phyloP scores from a whole-genome alignment of 2,113 vertebrate species.

The Hucho hucho region DNA sequence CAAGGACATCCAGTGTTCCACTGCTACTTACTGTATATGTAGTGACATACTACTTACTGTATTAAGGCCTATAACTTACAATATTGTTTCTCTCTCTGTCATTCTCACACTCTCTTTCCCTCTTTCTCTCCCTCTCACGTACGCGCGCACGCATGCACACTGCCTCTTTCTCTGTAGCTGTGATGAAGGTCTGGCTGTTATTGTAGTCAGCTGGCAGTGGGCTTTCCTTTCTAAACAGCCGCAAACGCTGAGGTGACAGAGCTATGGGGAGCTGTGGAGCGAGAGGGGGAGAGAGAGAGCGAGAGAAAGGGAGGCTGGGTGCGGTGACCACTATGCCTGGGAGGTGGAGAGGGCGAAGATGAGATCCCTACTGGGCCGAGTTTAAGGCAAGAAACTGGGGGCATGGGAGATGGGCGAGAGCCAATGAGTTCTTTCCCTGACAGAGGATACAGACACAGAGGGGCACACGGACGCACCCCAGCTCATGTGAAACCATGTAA shows the following conservation, averaged over 20 bases:
- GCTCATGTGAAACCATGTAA: not conserved
- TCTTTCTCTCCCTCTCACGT: too few relatives aligned
- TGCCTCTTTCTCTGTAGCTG: slow-evolving; percentile 15
- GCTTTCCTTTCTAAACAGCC: slow-evolving; percentile 70
- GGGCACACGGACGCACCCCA: not conserved
- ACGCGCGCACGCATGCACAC: too few relatives aligned
- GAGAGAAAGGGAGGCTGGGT: slow-evolving; percentile 38
- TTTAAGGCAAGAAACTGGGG: slow-evolving; percentile 50
- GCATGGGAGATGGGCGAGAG: slow-evolving; percentile 43
- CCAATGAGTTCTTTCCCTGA: slow-evolving; percentile 31
- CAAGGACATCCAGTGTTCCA: not conserved
- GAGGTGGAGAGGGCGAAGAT: not conserved
- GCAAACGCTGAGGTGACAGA: slow-evolving; percentile 71
- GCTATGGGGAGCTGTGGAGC: slow-evolving; percentile 58
- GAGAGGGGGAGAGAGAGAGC: slow-evolving; percentile 34
- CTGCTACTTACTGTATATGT: not conserved
- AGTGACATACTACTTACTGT: too few relatives aligned
- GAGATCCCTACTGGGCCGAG: not conserved
- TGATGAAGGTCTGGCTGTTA: slow-evolving; percentile 60
- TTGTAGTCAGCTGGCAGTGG: slow-evolving; percentile 66
- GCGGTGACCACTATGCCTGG: slow-evolving; percentile 59
- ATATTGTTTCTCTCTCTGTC: too few relatives aligned
- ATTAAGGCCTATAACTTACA: too few relatives aligned
- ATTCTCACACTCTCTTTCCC: too few relatives aligned
- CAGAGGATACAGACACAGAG: not conserved